Base-by-base conservation (phyloP, 2,797 vertebrate species). In the Neosilurus hyrtlii region DNA sequence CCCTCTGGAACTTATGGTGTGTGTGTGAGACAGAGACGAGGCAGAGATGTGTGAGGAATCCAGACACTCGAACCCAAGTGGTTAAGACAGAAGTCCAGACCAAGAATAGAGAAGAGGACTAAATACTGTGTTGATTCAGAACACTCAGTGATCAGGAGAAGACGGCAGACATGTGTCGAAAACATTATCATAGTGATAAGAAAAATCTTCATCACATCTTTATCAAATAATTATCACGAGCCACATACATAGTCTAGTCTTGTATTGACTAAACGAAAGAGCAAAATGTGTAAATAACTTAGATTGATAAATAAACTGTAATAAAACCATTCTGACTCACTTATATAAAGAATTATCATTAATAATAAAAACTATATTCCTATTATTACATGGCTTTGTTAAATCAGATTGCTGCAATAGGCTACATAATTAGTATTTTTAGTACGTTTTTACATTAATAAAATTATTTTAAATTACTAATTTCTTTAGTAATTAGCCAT, bases 11-110 rank as follows among this genome's bases (percentile, higher is more conserved):
- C 67, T 76, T 61, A 77, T 15, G 66, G 74, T 70, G 83, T 87
- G 85, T 84, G 66, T 43, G 59, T 59, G 22, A 76, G 74, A 61
- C 56, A 8, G 43, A 43, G 43, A 43, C 24, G 63, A 70, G 81
- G 78, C 73, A 86, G 86, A 76, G 51, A 84, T 61, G 22, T 83
- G 51, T 77, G 75, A 90, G 86, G 87, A 93, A 92, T 92, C 73
- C 89, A 83, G 80, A 86, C 63, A 89, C 85, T 83, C 62, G 30
- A 89, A 90, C 86, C 82, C 63, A 37, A 88, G 89, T 24, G 57
- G 35, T 43, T 76, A 43, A 15, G 30, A 84, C 24, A 80, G 67
- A 78, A 73, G 37, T 54, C 56, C 52, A 62, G 54, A 76, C 68
- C 73, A 79, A 30, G 14, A 61, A 75, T n/a, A n/a, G 11, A 75